Evolutionary conservation across 1,140 invertebrate genomes (phyloP), one percentile per base, ranked within the genome.

Genomic region (Latrodectus geometricus): DNA sequence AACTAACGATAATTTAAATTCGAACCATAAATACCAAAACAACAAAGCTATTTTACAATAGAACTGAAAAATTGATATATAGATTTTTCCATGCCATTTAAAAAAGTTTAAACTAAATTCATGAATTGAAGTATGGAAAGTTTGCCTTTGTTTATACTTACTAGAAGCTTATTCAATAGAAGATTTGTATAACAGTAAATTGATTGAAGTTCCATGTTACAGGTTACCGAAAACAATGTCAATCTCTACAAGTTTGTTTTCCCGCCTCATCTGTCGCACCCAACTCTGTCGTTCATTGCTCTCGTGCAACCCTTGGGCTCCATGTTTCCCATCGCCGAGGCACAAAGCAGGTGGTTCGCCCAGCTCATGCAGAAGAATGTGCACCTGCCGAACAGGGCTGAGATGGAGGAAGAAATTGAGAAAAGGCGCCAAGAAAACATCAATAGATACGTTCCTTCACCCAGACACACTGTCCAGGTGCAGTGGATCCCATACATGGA

Each of bases 241-340:
- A 88, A 92, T 5, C 88, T 93, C 0, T 93, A 91, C 89, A 88
- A 92, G 82, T 88, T 77, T 66, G 90, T 92, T 80, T 92, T 92
- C 50, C 92, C 91, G 23, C 91, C 91, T 1, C 70, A 87, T n/a
- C 68, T 77, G 23, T 48, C 81, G 23, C 90, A 90, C 86, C 15
- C 87, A 72, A 91, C 91, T 8, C 73, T 93, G 50, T 91, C 91
- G 17, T 88, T 93, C 9, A 92, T 93, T 76, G 93, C 92, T 0
- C 91, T 92, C 50, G 88, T 92, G 70, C 93, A 93, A 88, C 91
- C 92, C 72, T 86, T 93, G 21, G 92, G 93, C 49, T 90, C 92
- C 69, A 89, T 93, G 17, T 91, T 92, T 87, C 93, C 93, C 11
- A 91, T 93, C 52, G 90, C 91, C 9, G 93, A 93, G 89, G 91